Conservation (phyloP, 2,113 vertebrate species). For the Phaethornis superciliosus region DNA sequence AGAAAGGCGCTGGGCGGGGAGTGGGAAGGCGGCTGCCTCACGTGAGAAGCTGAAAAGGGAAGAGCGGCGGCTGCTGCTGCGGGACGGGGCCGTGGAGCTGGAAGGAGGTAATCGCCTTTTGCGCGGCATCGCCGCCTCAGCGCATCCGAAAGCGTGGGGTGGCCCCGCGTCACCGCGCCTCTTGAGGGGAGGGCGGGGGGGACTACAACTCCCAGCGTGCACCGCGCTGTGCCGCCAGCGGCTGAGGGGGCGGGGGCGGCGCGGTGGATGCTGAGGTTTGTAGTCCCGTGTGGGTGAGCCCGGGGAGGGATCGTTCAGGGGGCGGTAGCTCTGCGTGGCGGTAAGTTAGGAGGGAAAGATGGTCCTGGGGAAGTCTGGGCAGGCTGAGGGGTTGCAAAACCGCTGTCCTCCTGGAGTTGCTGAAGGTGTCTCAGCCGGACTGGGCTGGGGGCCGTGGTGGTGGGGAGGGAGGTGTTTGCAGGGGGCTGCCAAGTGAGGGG, state of each 20-base stretch:
- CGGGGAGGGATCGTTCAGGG: rapidly evolving
- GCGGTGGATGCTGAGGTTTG: constrained; percentile 11
- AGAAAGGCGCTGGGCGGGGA: constrained; percentile 5
- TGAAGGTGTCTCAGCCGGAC: neutral
- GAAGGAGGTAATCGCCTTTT: neutral
- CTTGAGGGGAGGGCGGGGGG: rapidly evolving
- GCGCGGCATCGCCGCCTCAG: rapidly evolving
- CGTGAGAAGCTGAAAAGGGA: constrained; percentile 25
- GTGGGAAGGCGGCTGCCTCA: neutral
- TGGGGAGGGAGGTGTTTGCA: neutral
- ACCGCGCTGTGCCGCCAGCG: neutral
- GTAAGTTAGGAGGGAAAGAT: neutral
- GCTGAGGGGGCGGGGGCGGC: neutral
- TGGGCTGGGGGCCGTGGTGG: neutral
- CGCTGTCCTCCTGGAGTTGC: rapidly evolving
- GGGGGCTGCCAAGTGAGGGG: neutral
- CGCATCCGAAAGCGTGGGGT: rapidly evolving
- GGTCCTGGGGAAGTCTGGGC: rapidly evolving
- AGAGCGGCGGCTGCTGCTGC: neutral
- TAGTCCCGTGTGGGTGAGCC: neutral
- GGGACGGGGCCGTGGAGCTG: rapidly evolving
- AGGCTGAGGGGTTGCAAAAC: too few species aligned
- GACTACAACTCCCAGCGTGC: constrained; percentile 32
- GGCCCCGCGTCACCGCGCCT: rapidly evolving
- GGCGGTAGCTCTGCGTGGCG: neutral